A percentile compares a stretch with the other conserved stretches of the same genome.
Evolutionary conservation across 2,888 invertebrate genomes (phyloP).

Genomic region (Notodonta ziczac): DNA sequence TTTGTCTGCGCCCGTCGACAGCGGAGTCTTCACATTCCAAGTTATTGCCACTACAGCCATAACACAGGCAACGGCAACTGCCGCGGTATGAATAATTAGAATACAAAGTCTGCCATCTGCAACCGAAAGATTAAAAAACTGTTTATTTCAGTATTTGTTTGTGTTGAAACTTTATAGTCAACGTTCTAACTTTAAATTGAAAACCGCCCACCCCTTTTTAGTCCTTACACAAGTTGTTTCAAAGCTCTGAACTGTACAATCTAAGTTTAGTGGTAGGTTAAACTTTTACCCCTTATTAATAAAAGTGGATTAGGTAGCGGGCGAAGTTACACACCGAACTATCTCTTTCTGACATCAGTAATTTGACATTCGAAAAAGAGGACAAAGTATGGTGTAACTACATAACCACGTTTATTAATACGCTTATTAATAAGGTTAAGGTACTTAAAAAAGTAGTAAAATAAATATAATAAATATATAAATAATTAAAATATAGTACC

Average conservation of each 20-base stretch:
- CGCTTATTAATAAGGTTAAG: too few species aligned
- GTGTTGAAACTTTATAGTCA: neutral
- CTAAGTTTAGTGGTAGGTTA: neutral
- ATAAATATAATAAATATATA: too few species aligned
- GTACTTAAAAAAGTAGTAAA: too few species aligned
- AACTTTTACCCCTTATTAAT: too few species aligned
- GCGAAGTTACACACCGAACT: too few species aligned
- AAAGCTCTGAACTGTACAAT: neutral
- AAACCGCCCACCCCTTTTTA: neutral
- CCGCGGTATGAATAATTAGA: conserved; percentile 51
- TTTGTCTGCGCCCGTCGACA: conserved; percentile 58
- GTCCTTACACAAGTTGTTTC: neutral
- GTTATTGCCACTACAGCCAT: conserved; percentile 63
- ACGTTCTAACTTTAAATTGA: neutral
- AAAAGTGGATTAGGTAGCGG: too few species aligned
- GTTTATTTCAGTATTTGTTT: neutral
- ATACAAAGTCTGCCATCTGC: neutral
- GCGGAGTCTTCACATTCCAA: conserved; percentile 61
- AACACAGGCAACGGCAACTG: conserved; percentile 51
- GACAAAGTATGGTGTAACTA: too few species aligned
- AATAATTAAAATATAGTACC: too few species aligned
- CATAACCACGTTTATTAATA: too few species aligned
- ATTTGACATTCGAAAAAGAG: too few species aligned
- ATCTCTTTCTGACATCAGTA: too few species aligned
- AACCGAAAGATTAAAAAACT: neutral